Percentiles rank a stretch among this genome's conserved stretches.
These are phyloP conservation scores for Acipenser transmontanus DNA, from an alignment of 2,797 vertebrate species.

Conservation along the genomic window DNA sequence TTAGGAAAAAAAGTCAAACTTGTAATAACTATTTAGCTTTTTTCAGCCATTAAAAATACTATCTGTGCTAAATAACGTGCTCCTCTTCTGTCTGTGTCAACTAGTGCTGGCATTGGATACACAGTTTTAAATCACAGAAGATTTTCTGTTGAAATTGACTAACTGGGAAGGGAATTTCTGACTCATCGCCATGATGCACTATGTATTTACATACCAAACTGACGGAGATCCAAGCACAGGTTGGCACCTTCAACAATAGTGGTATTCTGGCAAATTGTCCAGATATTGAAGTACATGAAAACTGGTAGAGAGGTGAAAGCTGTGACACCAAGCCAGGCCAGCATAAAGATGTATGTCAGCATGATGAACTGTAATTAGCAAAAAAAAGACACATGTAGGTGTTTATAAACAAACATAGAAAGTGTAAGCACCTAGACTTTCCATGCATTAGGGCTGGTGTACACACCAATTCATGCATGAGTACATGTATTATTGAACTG, in stretches of 20 bases:
- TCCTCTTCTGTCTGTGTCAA: too few relatives aligned
- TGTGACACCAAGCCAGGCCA: constrained; percentile 95
- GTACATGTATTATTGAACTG: background rate
- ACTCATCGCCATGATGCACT: too few relatives aligned
- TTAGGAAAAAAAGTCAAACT: too few relatives aligned
- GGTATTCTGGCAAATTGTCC: constrained; percentile 91
- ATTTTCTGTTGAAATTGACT: too few relatives aligned
- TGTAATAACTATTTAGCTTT: too few relatives aligned
- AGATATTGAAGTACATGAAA: constrained; percentile 98
- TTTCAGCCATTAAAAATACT: too few relatives aligned
- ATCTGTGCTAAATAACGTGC: too few relatives aligned
- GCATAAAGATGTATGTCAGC: constrained; percentile 98
- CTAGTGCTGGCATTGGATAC: too few relatives aligned
- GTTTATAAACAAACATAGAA: constrained; percentile 20
- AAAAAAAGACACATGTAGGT: background rate
- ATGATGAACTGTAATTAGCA: constrained; percentile 82
- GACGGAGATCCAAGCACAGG: constrained; percentile 91
- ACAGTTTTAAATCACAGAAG: too few relatives aligned
- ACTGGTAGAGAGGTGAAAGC: constrained; percentile 93
- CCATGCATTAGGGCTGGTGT: background rate
- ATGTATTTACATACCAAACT: constrained; percentile 73
- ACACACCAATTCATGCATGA: background rate
- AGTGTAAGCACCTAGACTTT: background rate
- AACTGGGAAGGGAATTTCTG: too few relatives aligned
- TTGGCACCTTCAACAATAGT: constrained; percentile 75